A percentile compares a stretch with the other conserved stretches of the same genome.
Evolutionary conservation across 92 coral and sea anemone species (phyloP).

Genomic region (Scolanthus callimorphus): DNA sequence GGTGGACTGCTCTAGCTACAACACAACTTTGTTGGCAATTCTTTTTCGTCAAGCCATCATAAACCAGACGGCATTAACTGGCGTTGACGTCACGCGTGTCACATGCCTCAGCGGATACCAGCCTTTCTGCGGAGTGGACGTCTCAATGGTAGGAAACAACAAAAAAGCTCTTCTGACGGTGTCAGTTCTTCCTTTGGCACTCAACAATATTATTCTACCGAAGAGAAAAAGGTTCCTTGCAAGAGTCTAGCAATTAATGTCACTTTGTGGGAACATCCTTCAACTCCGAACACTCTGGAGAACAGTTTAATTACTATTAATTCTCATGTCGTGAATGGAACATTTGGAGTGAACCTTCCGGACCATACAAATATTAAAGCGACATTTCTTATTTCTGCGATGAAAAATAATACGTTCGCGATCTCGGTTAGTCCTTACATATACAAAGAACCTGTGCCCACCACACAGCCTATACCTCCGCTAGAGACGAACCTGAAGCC

Average conservation of each 20-base stretch:
- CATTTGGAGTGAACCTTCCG: slow-evolving; percentile 28
- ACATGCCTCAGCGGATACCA: slow-evolving; percentile 33
- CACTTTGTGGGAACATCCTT: slow-evolving; percentile 10
- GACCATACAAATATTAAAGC: slow-evolving; percentile 16
- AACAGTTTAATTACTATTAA: slow-evolving; percentile 14
- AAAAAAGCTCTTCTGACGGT: neutral
- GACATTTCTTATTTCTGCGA: slow-evolving; percentile 31
- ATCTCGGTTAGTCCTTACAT: slow-evolving; percentile 24
- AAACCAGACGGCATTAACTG: slow-evolving; percentile 7
- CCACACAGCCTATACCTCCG: slow-evolving; percentile 25
- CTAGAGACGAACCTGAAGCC: slow-evolving; percentile 56
- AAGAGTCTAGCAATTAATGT: slow-evolving; percentile 41
- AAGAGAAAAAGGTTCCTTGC: slow-evolving; percentile 13
- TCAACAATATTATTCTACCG: too few relatives aligned
- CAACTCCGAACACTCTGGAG: slow-evolving; percentile 7
- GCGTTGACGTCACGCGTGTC: slow-evolving; percentile 16
- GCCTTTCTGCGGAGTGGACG: slow-evolving; percentile 75
- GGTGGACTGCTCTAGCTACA: slow-evolving; percentile 9
- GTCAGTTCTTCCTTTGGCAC: too few relatives aligned
- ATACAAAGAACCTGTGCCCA: neutral
- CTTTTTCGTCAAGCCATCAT: slow-evolving; percentile 27
- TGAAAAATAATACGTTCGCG: slow-evolving; percentile 13
- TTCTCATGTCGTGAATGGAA: slow-evolving; percentile 21
- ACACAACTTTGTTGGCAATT: neutral
- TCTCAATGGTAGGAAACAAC: neutral